These are phyloP conservation scores for Halichoeres trimaculatus DNA, from an alignment of 2,113 vertebrate species.

Conservation along the genomic window DNA sequence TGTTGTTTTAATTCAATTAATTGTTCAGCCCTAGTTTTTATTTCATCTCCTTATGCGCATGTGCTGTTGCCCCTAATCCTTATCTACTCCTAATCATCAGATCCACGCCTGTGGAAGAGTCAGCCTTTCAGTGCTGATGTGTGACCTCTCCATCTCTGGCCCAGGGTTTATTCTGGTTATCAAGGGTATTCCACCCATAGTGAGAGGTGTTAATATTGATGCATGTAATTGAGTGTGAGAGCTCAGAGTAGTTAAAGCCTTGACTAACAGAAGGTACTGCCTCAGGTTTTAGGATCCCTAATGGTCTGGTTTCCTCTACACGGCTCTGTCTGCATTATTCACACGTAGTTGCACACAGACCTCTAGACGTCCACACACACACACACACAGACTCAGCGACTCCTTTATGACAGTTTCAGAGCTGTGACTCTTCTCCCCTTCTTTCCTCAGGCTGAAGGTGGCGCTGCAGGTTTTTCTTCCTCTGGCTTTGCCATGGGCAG, in stretches of 20 bases:
- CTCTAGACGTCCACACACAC: not conserved
- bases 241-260: not conserved
- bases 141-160: too few species aligned
- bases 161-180: too few species aligned
- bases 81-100: not conserved
- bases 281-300: conserved; percentile 4
- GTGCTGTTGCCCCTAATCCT: too few species aligned
- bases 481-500: conserved; percentile 19
- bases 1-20: too few species aligned
- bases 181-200: too few species aligned
- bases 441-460: conserved; percentile 41
- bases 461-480: conserved; percentile 39
- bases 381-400: not conserved
- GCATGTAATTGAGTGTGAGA: too few species aligned
- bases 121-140: too few species aligned
- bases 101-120: too few species aligned
- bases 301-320: conserved; percentile 10
- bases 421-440: not conserved
- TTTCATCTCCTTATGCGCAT: too few species aligned
- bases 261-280: not conserved
- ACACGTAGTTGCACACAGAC: not conserved
- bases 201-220: not conserved
- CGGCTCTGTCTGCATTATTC: conserved; percentile 16
- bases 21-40: too few species aligned
- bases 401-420: too few species aligned